Evolutionary conservation across 2,888 invertebrate genomes (phyloP).

Genomic region (Copidosoma aretas): DNA sequence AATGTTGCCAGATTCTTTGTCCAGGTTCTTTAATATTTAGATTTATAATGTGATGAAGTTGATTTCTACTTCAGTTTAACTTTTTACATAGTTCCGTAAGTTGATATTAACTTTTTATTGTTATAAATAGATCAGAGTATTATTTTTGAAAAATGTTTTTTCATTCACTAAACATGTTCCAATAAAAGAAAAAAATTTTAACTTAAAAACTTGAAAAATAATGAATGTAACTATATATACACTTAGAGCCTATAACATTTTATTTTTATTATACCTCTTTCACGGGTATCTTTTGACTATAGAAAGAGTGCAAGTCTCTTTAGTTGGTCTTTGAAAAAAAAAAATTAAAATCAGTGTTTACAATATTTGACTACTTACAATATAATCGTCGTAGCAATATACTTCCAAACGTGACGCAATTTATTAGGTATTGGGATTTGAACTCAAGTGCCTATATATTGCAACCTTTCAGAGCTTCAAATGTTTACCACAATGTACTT

Average conservation of each 20-base stretch:
- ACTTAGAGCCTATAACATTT: constrained; percentile 33
- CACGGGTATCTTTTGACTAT: no score
- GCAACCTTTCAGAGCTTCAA: no score
- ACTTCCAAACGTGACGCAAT: no score
- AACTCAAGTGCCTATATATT: no score
- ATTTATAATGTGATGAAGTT: constrained; percentile 17
- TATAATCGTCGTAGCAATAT: no score
- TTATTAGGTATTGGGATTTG: neutral
- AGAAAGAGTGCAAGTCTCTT: constrained; percentile 36
- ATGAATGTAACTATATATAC: constrained; percentile 47
- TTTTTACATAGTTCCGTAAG: constrained; percentile 9
- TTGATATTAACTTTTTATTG: constrained; percentile 18
- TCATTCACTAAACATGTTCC: no score
- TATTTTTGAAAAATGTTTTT: neutral
- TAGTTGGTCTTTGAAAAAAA: constrained; percentile 31
- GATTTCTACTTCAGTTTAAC: constrained; percentile 21
- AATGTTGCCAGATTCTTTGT: constrained; percentile 44
- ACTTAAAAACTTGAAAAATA: neutral
- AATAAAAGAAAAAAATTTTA: no score
- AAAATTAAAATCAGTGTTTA: constrained; percentile 26
- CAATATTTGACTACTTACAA: constrained; percentile 24
- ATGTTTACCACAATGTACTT: constrained; percentile 3
- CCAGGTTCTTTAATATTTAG: constrained; percentile 44
- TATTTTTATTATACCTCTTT: constrained; percentile 26
- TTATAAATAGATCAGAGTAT: constrained; percentile 15